Evolutionary conservation across 2,113 vertebrate species (phyloP), one percentile per base, ranked within the genome.

Genomic region (Nycticorax nycticorax): DNA sequence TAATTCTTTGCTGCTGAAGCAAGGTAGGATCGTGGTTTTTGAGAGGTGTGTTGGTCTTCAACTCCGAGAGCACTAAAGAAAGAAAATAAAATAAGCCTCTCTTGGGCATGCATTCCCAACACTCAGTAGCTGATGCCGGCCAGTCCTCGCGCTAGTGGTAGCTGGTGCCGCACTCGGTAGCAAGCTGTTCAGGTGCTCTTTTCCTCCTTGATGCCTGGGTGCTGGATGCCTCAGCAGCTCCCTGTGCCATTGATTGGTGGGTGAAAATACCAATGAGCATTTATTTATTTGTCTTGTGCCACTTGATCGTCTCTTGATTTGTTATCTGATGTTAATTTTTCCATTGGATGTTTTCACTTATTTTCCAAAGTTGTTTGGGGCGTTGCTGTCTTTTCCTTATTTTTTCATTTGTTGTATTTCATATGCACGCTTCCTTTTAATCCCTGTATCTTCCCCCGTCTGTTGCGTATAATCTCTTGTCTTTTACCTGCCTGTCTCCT

Each of bases 1-100:
- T 68, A 91, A 89, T 91, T 96, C 85, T 85, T 92, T 86, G 68
- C 73, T 92, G 76, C 85, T 85, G 83, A 93, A 95, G 69, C 60
- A n/a, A 76, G 93, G 64, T 55, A 80, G 64, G 37, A 72, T 87
- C 0, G 0, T 33, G 52, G 80, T 39, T 92, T 92, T 95, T 87
- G 75, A 84, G 86, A 85, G 53, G 41, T 84, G 33, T 60, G 59
- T 68, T 91, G 56, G 48, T 75, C 86, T 56, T 85, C 35, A 80
- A 14, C 35, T 60, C 39, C 32, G 45, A 86, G 57, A 64, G 35
- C 24, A 14, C 39, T 78, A 68, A 62, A 68, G 27, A 74, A 55
- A 92, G 56, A 75, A 83, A 89, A 71, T 76, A 80, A 90, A 83
- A 63, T 30, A 77, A 90, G 52, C 8, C 27, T 91, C 67, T 75